These are phyloP conservation scores for Parauchenoglanis punctatus DNA, from an alignment of 2,797 vertebrate genomes.

Conservation along the genomic window DNA sequence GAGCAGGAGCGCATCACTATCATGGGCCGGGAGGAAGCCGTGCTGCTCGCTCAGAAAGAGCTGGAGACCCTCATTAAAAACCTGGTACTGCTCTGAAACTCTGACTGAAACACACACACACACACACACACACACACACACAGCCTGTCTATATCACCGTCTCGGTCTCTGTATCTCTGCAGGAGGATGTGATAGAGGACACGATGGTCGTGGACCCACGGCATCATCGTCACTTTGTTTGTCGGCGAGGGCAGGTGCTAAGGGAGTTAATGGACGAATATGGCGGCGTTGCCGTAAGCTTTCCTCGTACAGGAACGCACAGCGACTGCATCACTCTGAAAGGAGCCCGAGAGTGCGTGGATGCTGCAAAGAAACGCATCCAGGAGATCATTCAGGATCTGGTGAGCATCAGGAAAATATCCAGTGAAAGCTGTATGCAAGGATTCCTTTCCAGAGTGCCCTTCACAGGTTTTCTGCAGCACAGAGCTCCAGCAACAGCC, in stretches of 20 bases:
- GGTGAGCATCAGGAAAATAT: conserved; percentile 60
- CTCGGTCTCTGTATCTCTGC: conserved; percentile 17
- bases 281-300: conserved; percentile 81
- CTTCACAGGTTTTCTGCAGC: too few species aligned
- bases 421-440: too few species aligned
- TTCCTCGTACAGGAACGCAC: conserved; percentile 78
- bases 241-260: conserved; percentile 79
- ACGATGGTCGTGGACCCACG: conserved; percentile 77
- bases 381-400: conserved; percentile 80
- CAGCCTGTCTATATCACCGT: not conserved
- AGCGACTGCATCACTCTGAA: conserved; percentile 80
- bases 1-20: conserved; percentile 83
- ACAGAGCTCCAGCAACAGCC: too few species aligned
- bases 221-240: conserved; percentile 81
- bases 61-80: conserved; percentile 80
- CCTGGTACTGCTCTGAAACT: conserved; percentile 68
- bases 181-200: conserved; percentile 83
- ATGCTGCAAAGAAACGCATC: conserved; percentile 80
- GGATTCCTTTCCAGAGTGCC: too few species aligned
- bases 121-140: not conserved
- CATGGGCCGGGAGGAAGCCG: conserved; percentile 78
- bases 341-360: conserved; percentile 82
- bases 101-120: not conserved
- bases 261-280: conserved; percentile 81
- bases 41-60: conserved; percentile 76